Evolutionary conservation across 2,797 vertebrate species (phyloP).

Genomic region (Bradypodion ventrale): DNA sequence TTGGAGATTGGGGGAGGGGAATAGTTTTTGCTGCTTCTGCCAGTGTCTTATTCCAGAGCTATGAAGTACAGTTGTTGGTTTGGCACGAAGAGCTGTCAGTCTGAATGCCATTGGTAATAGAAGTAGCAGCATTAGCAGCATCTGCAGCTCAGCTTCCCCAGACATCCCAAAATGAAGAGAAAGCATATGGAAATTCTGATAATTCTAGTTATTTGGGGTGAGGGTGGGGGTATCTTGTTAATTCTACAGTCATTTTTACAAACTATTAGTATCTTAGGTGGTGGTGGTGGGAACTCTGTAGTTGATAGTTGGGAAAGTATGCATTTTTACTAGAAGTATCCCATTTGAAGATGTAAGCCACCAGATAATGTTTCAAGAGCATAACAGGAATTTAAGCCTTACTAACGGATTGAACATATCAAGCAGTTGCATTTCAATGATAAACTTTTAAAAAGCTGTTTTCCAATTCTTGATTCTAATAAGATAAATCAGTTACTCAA

Average conservation of each 20-base stretch:
- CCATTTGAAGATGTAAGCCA: neutral
- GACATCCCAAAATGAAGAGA: constrained; percentile 66
- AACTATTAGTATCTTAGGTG: neutral
- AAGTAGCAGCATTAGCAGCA: constrained; percentile 58
- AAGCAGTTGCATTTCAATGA: neutral
- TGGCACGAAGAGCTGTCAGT: constrained; percentile 65
- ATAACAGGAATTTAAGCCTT: neutral
- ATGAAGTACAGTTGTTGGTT: constrained; percentile 61
- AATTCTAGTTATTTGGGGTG: constrained; percentile 48
- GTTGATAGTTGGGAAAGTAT: neutral
- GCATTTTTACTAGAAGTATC: neutral
- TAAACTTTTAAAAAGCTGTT: neutral
- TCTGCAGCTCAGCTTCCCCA: constrained; percentile 60
- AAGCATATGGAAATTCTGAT: constrained; percentile 67
- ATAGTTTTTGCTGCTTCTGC: constrained; percentile 64
- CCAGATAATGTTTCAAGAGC: neutral
- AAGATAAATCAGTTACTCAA: neutral
- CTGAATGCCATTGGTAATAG: constrained; percentile 70
- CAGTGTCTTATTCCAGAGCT: constrained; percentile 52
- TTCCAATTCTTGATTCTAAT: neutral
- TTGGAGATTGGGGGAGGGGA: constrained; percentile 31
- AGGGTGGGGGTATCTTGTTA: constrained; percentile 50
- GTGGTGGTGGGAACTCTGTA: neutral
- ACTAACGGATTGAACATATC: neutral
- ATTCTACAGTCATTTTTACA: constrained; percentile 51